phyloP scores from a whole-genome alignment of 2,888 invertebrate genomes.

The Odontocolon sp. region DNA sequence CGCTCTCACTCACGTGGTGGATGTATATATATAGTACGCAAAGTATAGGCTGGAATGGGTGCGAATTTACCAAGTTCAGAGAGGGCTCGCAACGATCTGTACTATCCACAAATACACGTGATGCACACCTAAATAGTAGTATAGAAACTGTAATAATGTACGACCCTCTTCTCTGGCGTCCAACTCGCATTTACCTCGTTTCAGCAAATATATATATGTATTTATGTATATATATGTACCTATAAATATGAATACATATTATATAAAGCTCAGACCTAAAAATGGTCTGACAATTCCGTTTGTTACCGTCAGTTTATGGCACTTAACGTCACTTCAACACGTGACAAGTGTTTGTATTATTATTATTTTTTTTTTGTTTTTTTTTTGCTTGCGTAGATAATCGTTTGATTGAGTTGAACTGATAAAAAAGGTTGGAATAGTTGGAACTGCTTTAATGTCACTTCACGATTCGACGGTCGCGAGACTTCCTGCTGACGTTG shows the following conservation, averaged over 20 bases:
- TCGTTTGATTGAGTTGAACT: conserved; percentile 17
- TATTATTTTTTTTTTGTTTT: background rate
- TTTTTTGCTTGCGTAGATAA: background rate
- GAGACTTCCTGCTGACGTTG: conserved; percentile 5
- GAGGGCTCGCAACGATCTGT: conserved; percentile 40
- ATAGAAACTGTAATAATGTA: conserved; percentile 22
- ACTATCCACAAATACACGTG: too few species aligned
- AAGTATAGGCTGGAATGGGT: conserved; percentile 67
- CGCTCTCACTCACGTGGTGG: conserved; percentile 59
- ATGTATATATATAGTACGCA: conserved; percentile 13
- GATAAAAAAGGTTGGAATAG: conserved; percentile 13
- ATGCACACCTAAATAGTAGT: conserved; percentile 3
- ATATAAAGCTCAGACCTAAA: background rate
- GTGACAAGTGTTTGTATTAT: background rate
- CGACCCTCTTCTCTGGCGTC: background rate
- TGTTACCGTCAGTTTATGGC: background rate
- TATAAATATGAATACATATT: conserved; percentile 9
- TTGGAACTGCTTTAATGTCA: background rate
- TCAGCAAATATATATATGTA: background rate
- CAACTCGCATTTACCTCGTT: too few species aligned
- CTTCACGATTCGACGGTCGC: conserved; percentile 12
- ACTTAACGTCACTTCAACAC: background rate
- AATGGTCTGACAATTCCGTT: background rate
- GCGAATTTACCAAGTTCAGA: conserved; percentile 68
- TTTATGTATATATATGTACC: too few species aligned